These are phyloP conservation scores for Origma solitaria DNA, from an alignment of 2,113 vertebrate species.

Conservation along the genomic window DNA sequence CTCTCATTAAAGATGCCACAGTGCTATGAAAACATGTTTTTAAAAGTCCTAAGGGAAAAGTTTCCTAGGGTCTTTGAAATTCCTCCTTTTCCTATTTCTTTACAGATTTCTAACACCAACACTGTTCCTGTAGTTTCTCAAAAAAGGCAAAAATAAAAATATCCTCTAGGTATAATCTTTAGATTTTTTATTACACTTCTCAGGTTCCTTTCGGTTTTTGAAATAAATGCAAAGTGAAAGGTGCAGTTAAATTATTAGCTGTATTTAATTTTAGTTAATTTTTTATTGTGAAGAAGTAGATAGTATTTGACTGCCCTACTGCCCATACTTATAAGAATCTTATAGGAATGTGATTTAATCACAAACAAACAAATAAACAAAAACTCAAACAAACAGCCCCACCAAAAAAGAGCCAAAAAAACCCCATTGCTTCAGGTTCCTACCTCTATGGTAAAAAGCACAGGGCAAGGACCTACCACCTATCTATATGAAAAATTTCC, in stretches of 20 bases:
- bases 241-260: constrained; percentile 37
- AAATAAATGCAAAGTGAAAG: constrained; percentile 68
- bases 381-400: neutral
- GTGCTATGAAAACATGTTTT: constrained; percentile 59
- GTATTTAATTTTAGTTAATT: constrained; percentile 63
- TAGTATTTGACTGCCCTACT: neutral
- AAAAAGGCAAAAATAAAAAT: constrained; percentile 75
- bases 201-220: constrained; percentile 60
- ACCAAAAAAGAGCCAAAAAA: neutral
- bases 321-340: neutral
- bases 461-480: neutral
- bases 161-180: constrained; percentile 72
- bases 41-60: constrained; percentile 69
- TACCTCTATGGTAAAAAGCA: neutral
- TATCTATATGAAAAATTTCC: neutral
- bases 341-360: neutral
- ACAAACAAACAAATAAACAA: neutral
- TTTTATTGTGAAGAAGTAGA: constrained; percentile 37
- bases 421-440: neutral
- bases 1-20: constrained; percentile 58
- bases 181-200: constrained; percentile 69
- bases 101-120: constrained; percentile 72
- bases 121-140: constrained; percentile 66
- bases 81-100: constrained; percentile 66
- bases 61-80: constrained; percentile 76